Base-by-base conservation (phyloP, 2,113 vertebrate species). In the Columbina picui region DNA sequence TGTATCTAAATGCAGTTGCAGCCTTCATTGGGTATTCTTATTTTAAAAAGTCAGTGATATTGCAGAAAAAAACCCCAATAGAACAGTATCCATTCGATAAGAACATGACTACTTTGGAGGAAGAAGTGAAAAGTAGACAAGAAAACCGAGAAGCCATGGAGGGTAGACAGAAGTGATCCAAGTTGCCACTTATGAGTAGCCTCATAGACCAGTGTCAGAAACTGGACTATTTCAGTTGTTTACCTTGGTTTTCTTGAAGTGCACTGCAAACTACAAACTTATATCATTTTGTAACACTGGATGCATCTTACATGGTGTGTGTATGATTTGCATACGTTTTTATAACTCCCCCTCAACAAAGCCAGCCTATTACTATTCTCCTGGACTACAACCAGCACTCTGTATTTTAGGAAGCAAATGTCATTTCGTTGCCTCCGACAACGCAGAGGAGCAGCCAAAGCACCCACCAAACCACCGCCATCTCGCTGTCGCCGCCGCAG, bases 251-350 rank as follows among this genome's bases (percentile, higher is more conserved):
- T 63, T 36, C 47, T 39, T 27, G 14, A 32, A 41, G 73, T 9
- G 45, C 3, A 10, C 12, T 12, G 2, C 9, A 10, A 53, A 16
- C 27, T 19, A n/a, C 26, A 6, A 22, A 20, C 23, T 53, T 29
- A 36, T 5, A 45, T 0, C 14, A 19, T 27, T 11, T 6, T 15
- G 41, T 43, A 47, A 14, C 10, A 10, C 23, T 1, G 6, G 4
- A 17, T 3, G 5, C 18, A 10, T 2, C 34, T 36, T 47, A 38
- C 1, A 2, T 1, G 21, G 32, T 0, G 6, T 0, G 4, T 9
- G 2, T 2, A 4, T 0, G 3, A 36, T 10, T 3, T 8, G 6
- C 21, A 30, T 9, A 45, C 14, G 14, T 2, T 63, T 64, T 57
- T 36, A 41, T 2, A 23, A 6, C 16, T 30, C 9, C 11, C 4